A percentile compares a stretch with the other conserved stretches of the same genome.
phyloP scores from a whole-genome alignment of 2,113 vertebrate species.

The Pycnonotus jocosus region DNA sequence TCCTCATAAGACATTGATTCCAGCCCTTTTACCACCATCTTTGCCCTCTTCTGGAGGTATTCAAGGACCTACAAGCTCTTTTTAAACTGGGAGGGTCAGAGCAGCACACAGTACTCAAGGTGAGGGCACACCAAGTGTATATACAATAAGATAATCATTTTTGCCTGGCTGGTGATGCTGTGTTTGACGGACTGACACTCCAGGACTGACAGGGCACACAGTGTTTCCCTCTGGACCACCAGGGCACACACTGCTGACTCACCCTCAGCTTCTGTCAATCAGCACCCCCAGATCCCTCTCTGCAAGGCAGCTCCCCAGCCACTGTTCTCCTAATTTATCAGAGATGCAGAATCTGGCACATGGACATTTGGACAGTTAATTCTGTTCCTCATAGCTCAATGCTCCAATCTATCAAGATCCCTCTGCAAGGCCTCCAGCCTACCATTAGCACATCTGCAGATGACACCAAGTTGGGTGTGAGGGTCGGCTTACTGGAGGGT shows the following conservation, averaged over 20 bases:
- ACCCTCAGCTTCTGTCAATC: not conserved
- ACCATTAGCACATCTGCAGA: not conserved
- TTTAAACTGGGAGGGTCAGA: not conserved
- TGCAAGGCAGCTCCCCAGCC: not conserved
- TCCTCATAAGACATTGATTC: not conserved
- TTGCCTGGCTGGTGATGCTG: not conserved
- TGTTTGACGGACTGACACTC: not conserved
- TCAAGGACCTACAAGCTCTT: not conserved
- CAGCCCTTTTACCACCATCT: not conserved
- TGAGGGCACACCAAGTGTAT: not conserved
- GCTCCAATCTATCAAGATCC: not conserved
- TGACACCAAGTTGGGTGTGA: not conserved
- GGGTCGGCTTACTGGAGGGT: not conserved
- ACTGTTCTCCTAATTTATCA: not conserved
- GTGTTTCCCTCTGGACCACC: not conserved
- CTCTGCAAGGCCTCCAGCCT: not conserved
- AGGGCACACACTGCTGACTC: not conserved
- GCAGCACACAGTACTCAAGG: not conserved
- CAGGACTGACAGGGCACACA: not conserved
- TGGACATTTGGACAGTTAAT: not conserved
- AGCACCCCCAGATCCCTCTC: not conserved
- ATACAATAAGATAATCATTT: not conserved
- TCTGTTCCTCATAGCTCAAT: not conserved
- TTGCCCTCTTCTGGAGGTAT: not conserved
- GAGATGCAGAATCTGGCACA: not conserved